Conservation (phyloP, 2,888 invertebrate genomes). For the Stenurella melanura region DNA sequence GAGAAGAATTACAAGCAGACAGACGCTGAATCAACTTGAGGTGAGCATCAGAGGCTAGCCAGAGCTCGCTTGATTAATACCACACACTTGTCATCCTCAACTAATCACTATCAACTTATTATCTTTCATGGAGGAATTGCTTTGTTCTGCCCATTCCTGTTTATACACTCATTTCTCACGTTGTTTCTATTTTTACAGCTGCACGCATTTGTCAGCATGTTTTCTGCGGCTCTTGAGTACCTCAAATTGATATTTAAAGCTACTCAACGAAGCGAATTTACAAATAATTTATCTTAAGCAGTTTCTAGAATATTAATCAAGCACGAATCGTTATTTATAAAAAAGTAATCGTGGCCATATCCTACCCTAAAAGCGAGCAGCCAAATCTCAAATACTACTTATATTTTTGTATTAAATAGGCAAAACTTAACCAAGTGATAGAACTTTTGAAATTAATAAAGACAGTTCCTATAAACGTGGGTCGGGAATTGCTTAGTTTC, state of each 20-base stretch:
- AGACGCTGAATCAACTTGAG: slow-evolving; percentile 17
- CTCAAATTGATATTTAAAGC: neutral
- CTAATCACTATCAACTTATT: slow-evolving; percentile 38
- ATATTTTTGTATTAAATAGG: too few species aligned
- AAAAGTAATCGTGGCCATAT: too few species aligned
- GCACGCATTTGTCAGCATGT: neutral
- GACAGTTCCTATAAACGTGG: too few species aligned
- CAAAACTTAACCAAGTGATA: too few species aligned
- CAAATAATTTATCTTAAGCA: neutral
- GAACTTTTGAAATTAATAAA: too few species aligned
- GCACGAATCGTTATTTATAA: too few species aligned
- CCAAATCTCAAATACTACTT: too few species aligned
- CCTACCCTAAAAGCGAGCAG: too few species aligned
- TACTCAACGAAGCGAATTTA: neutral
- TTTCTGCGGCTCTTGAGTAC: neutral
- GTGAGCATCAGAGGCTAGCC: slow-evolving; percentile 21
- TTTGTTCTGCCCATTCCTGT: slow-evolving; percentile 16
- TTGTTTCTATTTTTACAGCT: neutral
- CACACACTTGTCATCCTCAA: slow-evolving; percentile 37
- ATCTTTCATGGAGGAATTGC: slow-evolving; percentile 29
- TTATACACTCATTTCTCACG: slow-evolving; percentile 29
- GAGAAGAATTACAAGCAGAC: slow-evolving; percentile 29
- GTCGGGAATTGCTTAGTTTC: too few species aligned
- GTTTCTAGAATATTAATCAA: neutral
- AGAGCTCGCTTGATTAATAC: slow-evolving; percentile 39